A percentile compares a stretch with the other conserved stretches of the same genome.
These are phyloP conservation scores for Aldrovandia affinis DNA, from an alignment of 2,797 vertebrate genomes.

Conservation along the genomic window DNA sequence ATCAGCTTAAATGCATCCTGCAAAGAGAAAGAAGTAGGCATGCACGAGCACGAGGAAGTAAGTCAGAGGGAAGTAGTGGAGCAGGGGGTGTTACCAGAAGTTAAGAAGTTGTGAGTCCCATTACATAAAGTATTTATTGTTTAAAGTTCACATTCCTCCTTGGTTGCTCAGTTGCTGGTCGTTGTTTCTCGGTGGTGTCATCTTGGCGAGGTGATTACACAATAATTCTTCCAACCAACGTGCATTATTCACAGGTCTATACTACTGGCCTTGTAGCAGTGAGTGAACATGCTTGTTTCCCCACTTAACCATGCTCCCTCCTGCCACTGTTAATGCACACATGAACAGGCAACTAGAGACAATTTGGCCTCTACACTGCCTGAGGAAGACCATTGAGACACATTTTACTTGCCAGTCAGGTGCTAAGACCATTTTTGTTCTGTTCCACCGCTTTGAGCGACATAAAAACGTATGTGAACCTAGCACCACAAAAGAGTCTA, in stretches of 20 bases:
- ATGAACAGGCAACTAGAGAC: not conserved
- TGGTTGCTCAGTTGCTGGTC: not conserved
- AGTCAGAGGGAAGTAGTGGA: not conserved
- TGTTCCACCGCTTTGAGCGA: not conserved
- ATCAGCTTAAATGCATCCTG: conserved; percentile 11
- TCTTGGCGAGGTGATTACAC: not conserved
- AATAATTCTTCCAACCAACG: not conserved
- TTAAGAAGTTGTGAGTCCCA: not conserved
- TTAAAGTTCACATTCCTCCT: not conserved
- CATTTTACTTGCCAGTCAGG: not conserved
- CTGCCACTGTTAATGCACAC: not conserved
- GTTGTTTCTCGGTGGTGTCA: conserved; percentile 1
- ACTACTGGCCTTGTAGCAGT: not conserved
- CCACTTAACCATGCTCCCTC: not conserved
- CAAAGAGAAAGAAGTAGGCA: conserved; percentile 6
- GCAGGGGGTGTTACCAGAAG: not conserved
- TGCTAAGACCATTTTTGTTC: not conserved
- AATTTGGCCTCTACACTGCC: not conserved
- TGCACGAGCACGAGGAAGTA: not conserved
- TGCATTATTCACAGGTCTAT: conserved; percentile 13
- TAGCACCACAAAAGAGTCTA: not conserved
- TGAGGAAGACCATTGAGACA: not conserved
- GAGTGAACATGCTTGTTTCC: not conserved
- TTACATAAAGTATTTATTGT: conserved; percentile 18
- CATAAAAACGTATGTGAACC: not conserved